Base-by-base conservation (phyloP, 2,888 invertebrate genomes). In the Philereme transversata region DNA sequence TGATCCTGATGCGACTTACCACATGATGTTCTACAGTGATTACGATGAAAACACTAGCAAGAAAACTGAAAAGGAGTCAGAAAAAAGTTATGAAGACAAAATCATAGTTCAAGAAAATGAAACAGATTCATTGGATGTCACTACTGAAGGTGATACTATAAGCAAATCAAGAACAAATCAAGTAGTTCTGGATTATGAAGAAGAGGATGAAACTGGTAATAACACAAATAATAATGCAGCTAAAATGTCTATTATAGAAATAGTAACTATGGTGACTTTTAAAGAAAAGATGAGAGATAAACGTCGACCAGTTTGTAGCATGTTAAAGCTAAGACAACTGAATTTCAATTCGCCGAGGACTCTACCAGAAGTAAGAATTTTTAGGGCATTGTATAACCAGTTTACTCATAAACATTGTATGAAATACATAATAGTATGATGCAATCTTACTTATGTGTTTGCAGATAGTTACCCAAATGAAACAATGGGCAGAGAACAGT, bases 401-500 rank as follows among this genome's bases (percentile, higher is more conserved):
- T 22, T 22, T 22, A 22, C 22, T 22, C 22, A 22, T 22, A 3
- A 22, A 22, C 3, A 22, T 22, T 22, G 22, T 22, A 22, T 22
- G 3, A 22, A 22, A 22, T 22, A 22, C 22, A 22, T 22, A 22
- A 22, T 22, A 22, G 22, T 22, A 22, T 22, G 22, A 22, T 22
- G 22, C 22, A 22, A 22, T 22, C 22, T 22, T n/a, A 51, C 46
- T 63, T 70, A 67, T 41, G 59, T 52, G 62, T 70, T 67, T 38
- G 59, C 71, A 92, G 91, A 88, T 92, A 74, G 75, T 80, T 38
- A 51, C 67, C 22, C 88, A 90, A 67, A 67, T 92, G 60, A 88
- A 83, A 69, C 72, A 79, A 38, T 92, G 91, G 91, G 83, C 86
- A 43, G 87, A 87, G 44, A 75, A 74, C 2, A 92, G 92, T 68